phyloP scores from a whole-genome alignment of 2,113 vertebrate genomes.

The Hoplias malabaricus region DNA sequence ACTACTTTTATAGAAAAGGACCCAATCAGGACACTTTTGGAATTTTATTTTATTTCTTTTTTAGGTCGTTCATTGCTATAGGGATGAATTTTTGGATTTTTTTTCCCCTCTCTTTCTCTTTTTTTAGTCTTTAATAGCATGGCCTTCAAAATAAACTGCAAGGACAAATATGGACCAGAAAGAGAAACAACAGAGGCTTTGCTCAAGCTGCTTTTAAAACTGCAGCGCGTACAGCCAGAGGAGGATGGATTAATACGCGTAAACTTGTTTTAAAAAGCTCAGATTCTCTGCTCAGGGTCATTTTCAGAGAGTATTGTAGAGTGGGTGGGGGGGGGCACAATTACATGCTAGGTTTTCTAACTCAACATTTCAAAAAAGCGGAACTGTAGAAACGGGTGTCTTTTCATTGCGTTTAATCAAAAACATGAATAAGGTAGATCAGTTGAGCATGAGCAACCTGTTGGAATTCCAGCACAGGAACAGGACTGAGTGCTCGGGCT shows the following conservation, averaged over 20 bases:
- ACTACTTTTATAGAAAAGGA: too few relatives aligned
- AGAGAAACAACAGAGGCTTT: neutral
- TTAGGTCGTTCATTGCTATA: too few relatives aligned
- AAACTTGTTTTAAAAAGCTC: neutral
- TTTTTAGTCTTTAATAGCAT: neutral
- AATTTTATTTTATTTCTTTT: neutral
- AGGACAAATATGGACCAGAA: neutral
- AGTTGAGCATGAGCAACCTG: neutral
- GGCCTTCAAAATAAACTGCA: neutral
- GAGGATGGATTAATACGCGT: neutral
- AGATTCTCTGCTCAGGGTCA: slow-evolving; percentile 11
- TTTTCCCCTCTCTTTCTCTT: neutral
- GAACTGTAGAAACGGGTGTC: neutral
- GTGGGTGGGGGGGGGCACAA: neutral
- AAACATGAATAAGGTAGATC: neutral
- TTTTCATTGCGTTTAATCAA: slow-evolving; percentile 15
- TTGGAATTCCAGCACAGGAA: neutral
- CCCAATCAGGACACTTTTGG: neutral
- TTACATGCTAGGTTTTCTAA: neutral
- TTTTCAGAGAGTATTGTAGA: neutral
- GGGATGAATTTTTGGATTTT: neutral
- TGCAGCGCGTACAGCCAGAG: neutral
- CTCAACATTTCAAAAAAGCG: neutral
- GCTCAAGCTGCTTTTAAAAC: neutral
- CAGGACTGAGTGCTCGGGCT: neutral